These are phyloP conservation scores for Elegia similella DNA, from an alignment of 2,888 invertebrate genomes.

Conservation along the genomic window DNA sequence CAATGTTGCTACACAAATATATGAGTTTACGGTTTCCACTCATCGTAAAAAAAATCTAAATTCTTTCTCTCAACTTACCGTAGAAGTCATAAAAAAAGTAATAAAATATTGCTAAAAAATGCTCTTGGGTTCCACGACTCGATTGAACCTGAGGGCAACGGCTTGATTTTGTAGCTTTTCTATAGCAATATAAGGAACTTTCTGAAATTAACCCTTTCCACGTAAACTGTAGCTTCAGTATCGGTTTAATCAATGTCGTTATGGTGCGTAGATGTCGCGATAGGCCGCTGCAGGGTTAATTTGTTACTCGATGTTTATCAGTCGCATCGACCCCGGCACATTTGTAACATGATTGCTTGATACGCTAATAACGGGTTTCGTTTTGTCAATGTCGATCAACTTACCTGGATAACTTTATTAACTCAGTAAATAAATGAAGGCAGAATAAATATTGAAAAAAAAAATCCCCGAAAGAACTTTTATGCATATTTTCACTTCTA, in stretches of 20 bases:
- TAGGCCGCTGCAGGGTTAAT: conserved; percentile 59
- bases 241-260: conserved; percentile 64
- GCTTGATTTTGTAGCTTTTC: background rate
- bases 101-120: no score
- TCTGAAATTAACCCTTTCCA: conserved; percentile 24
- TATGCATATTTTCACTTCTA: no score
- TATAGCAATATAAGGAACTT: background rate
- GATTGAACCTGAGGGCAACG: no score
- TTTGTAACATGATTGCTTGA: conserved; percentile 53
- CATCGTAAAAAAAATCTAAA: no score
- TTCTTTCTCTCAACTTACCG: no score
- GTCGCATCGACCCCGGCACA: conserved; percentile 45
- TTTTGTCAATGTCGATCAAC: conserved; percentile 52
- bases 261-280: conserved; percentile 54
- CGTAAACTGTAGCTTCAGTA: conserved; percentile 24
- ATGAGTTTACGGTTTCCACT: no score
- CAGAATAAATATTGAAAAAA: no score
- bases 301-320: conserved; percentile 64
- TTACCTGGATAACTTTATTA: conserved; percentile 25
- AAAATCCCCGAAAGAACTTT: no score
- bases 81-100: no score
- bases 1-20: background rate
- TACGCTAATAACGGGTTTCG: conserved; percentile 40
- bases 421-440: background rate
- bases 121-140: no score